Base-by-base conservation (phyloP, 2,888 invertebrate species). In the Neuroscelio doddi region DNA sequence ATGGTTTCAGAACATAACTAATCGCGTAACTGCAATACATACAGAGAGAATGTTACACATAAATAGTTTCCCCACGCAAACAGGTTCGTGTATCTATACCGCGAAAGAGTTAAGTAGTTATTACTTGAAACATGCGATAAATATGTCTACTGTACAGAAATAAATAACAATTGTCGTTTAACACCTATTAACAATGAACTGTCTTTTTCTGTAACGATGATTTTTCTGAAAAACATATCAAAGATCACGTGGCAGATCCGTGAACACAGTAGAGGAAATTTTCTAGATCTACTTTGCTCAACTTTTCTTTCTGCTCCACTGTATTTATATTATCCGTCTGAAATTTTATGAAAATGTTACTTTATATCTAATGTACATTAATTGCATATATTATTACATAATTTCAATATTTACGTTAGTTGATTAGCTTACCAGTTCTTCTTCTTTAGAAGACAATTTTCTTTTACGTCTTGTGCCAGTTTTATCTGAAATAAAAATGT, bases 391-490 rank as follows among this genome's bases (percentile, higher is more conserved):
- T 34, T 34, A 34, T 34, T 12, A 7, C 32, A n/a, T 10, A 32
- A 32, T 32, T 8, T 32, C 9, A 3, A 32, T 21, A 39, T 17
- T n/a, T 9, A 39, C 16, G 9, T 10, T 15, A 9, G 3, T 36
- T 2, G 9, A 10, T 17, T 26, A 51, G 45, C 58, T 44, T 65
- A 80, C 80, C 74, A 71, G 72, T 26, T 75, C 71, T 7, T 17
- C 53, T 26, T 78, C 77, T 50, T 65, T 73, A 1, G 64, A 14
- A 14, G 70, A 67, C 0, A 71, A 68, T 2, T 58, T 3, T 65
- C 77, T 81, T 2, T 39, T 17, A 16, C 29, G 73, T 74, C 29
- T 79, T 77, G 12, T 69, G 56, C 10, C 27, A 41, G 36, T 79
- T 80, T 61, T 69, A 24, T 74, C 78, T 75, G 58, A 55, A 55